These are phyloP conservation scores for Stylophora pistillata DNA, from an alignment of 64 coral and sea anemone genomes.

Conservation along the genomic window DNA sequence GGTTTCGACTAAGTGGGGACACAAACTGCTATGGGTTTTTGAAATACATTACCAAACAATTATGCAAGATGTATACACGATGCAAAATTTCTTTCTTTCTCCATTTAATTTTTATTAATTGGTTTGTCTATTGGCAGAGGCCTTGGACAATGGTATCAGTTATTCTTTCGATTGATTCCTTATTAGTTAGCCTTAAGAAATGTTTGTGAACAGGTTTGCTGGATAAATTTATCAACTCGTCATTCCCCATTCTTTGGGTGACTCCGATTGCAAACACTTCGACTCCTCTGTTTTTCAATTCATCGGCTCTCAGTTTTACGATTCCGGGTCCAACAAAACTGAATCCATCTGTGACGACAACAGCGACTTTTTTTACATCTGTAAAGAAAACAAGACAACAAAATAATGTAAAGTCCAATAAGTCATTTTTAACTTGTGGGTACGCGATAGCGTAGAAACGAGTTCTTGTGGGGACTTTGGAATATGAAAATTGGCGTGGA, in stretches of 20 bases:
- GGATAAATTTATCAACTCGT: slow-evolving; percentile 1
- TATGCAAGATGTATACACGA: too few relatives aligned
- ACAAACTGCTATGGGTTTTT: too few relatives aligned
- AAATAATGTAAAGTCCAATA: background rate
- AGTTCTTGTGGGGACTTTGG: too few relatives aligned
- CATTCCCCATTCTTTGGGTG: background rate
- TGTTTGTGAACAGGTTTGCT: background rate
- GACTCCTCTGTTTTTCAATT: background rate
- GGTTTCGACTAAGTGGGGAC: too few relatives aligned
- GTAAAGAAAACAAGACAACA: background rate
- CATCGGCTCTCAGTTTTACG: background rate
- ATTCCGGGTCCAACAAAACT: background rate
- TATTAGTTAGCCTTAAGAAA: background rate
- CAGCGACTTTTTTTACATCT: background rate
- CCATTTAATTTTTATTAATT: too few relatives aligned
- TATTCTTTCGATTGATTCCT: background rate
- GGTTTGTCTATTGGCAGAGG: background rate
- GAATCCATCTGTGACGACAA: background rate
- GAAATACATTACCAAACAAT: too few relatives aligned
- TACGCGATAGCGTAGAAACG: too few relatives aligned
- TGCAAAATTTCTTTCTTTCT: too few relatives aligned
- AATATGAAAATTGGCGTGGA: too few relatives aligned
- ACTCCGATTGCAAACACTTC: slow-evolving; percentile 8
- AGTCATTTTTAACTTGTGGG: too few relatives aligned
- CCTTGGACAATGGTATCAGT: background rate